Evolutionary conservation across 2,888 invertebrate species (phyloP), one percentile per base, ranked within the genome.

Genomic region (Anticlea derivata): DNA sequence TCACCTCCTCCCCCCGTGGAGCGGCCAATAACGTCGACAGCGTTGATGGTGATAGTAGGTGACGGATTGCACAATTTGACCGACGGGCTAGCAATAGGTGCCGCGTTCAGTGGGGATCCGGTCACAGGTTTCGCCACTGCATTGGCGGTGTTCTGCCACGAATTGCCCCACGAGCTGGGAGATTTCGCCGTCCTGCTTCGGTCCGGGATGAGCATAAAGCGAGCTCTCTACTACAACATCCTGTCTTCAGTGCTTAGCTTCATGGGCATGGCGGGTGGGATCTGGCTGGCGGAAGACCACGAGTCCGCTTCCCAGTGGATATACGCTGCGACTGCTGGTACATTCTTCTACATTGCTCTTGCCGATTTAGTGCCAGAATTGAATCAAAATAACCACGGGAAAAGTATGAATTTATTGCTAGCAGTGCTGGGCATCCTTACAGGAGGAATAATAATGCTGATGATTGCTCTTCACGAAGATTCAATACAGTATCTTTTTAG

Each of bases 51-150:
- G 27, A 93, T 96, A 46, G 92, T 95, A 27, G 96, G 96, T 0
- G 96, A 96, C 75, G 95, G 95, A 0, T 80, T 96, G 44, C 96
- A 96, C 70, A 96, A 96, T 80, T 89, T 96, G 55, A 95, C 95
- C 10, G 96, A 96, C 74, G 96, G 96, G 0, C 78, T 96, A 47
- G 96, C 96, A 0, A 95, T 96, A 55, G 96, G 96, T 1, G 95
- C 95, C 4, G 95, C 95, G 0, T 96, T 95, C 77, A 93, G 94
- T 50, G 92, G 92, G 43, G 94, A 94, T 66, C 92, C 94, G 5
- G 93, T 94, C 0, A 94, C 94, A 0, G 96, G 96, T 1, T 88
- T 96, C 53, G 95, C 95, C 33, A 96, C 96, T 5, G 93, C 95
- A 1, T 90, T 96, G 20, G 96, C 96, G 7, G 95, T 96, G 0